phyloP scores from a whole-genome alignment of 2,888 invertebrate species.

The Hirtodrosophila duncani region DNA sequence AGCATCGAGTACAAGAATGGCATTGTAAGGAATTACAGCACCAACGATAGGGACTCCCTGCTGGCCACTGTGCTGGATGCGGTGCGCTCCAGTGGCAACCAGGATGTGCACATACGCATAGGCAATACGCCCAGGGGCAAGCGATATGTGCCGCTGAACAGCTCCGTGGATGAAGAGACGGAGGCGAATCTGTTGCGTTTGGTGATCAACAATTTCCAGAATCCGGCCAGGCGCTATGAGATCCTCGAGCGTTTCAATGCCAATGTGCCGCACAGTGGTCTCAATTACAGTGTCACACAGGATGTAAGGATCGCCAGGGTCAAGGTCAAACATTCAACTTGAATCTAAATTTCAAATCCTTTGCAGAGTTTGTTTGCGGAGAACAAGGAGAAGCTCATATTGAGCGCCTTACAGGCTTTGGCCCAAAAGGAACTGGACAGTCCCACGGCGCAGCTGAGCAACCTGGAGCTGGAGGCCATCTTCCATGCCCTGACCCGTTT shows the following conservation, averaged over 20 bases:
- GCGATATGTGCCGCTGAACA: slow-evolving; percentile 92
- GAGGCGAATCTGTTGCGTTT: slow-evolving; percentile 88
- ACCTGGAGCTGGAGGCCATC: slow-evolving; percentile 92
- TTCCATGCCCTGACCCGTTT: slow-evolving; percentile 95
- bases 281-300: slow-evolving; percentile 96
- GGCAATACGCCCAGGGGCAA: slow-evolving; percentile 89
- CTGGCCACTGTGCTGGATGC: slow-evolving; percentile 97
- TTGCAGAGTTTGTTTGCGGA: slow-evolving; percentile 95
- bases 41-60: slow-evolving; percentile 96
- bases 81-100: slow-evolving; percentile 96
- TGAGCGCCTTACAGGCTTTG: slow-evolving; percentile 91
- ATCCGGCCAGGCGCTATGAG: slow-evolving; percentile 83
- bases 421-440: slow-evolving; percentile 85
- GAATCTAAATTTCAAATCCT: slow-evolving; percentile 11
- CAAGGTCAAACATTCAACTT: too few relatives aligned
- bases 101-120: slow-evolving; percentile 96
- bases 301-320: slow-evolving; percentile 92
- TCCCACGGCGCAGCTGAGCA: slow-evolving; percentile 80
- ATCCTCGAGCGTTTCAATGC: slow-evolving; percentile 97
- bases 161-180: slow-evolving; percentile 96
- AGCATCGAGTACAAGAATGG: slow-evolving; percentile 96
- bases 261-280: slow-evolving; percentile 97
- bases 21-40: slow-evolving; percentile 90
- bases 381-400: slow-evolving; percentile 98
- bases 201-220: slow-evolving; percentile 81